These are phyloP conservation scores for Marasmarcha lunaedactyla DNA, from an alignment of 2,888 invertebrate genomes.

Conservation along the genomic window DNA sequence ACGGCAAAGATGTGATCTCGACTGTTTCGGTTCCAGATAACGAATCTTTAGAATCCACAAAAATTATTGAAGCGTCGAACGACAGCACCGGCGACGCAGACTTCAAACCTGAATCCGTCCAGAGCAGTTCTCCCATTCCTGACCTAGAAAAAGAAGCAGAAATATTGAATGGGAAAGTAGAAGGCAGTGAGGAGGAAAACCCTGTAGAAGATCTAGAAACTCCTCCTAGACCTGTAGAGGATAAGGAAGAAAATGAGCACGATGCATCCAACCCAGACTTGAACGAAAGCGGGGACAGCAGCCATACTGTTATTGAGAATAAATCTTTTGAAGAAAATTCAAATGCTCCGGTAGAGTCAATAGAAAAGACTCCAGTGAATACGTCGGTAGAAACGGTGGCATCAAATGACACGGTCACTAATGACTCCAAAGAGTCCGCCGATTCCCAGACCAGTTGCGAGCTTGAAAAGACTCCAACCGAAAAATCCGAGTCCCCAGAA, in stretches of 20 bases:
- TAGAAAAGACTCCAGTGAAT: slow-evolving; percentile 18
- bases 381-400: slow-evolving; percentile 22
- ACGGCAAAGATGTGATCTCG: slow-evolving; percentile 54
- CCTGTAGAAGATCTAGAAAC: background rate
- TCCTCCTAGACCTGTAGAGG: background rate
- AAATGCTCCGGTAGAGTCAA: slow-evolving; percentile 21
- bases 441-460: slow-evolving; percentile 28
- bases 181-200: background rate
- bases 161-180: background rate
- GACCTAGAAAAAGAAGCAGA: background rate
- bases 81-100: background rate
- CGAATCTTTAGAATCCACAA: background rate
- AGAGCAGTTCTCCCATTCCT: background rate
- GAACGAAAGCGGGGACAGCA: slow-evolving; percentile 46
- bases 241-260: slow-evolving; percentile 14
- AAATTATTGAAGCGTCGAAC: background rate
- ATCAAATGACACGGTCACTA: slow-evolving; percentile 25
- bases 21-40: slow-evolving; percentile 10
- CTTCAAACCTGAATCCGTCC: background rate
- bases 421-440: slow-evolving; percentile 35
- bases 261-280: slow-evolving; percentile 39
- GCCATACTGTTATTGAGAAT: slow-evolving; percentile 50
- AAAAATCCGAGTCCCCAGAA: background rate
- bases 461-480: slow-evolving; percentile 6
- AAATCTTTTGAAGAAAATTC: slow-evolving; percentile 31